These are phyloP conservation scores for Actinostola sp. DNA, from an alignment of 92 coral and sea anemone species.

Conservation along the genomic window DNA sequence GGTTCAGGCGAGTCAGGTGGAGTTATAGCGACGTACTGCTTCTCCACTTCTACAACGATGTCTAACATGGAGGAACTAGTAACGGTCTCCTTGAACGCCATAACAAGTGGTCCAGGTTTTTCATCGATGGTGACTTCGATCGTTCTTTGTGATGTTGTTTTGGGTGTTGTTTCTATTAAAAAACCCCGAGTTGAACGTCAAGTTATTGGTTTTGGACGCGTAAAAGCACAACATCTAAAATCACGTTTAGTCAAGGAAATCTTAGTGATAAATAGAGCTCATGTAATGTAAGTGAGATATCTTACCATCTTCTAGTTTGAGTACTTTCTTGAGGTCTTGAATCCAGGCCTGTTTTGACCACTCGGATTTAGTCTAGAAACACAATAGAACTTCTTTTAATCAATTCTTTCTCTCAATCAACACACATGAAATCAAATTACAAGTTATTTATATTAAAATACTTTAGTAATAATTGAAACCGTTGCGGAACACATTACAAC, in stretches of 20 bases:
- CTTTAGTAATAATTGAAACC: too few species aligned
- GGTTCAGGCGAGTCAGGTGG: conserved; percentile 98
- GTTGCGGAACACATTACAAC: not conserved
- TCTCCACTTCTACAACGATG: conserved; percentile 92
- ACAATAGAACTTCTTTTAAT: not conserved
- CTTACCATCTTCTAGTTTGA: conserved; percentile 70
- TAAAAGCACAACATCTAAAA: too few species aligned
- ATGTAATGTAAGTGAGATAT: not conserved
- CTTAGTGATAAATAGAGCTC: too few species aligned
- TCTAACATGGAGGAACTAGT: conserved; percentile 67
- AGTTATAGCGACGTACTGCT: conserved; percentile 94
- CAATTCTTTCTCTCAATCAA: not conserved
- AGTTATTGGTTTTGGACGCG: too few species aligned
- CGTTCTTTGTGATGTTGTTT: conserved; percentile 3
- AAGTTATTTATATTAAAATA: too few species aligned
- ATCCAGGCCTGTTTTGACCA: conserved; percentile 93
- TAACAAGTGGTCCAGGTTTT: conserved; percentile 56
- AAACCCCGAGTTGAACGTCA: too few species aligned
- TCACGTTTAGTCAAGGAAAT: too few species aligned
- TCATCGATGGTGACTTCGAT: conserved; percentile 33
- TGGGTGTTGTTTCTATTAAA: not conserved
- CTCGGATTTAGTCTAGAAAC: conserved; percentile 70
- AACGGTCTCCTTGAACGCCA: conserved; percentile 78
- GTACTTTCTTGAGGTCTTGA: conserved; percentile 70
- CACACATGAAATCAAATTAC: too few species aligned